These are phyloP conservation scores for Clarias batrachus DNA, from an alignment of 2,113 vertebrate genomes.

Conservation along the genomic window DNA sequence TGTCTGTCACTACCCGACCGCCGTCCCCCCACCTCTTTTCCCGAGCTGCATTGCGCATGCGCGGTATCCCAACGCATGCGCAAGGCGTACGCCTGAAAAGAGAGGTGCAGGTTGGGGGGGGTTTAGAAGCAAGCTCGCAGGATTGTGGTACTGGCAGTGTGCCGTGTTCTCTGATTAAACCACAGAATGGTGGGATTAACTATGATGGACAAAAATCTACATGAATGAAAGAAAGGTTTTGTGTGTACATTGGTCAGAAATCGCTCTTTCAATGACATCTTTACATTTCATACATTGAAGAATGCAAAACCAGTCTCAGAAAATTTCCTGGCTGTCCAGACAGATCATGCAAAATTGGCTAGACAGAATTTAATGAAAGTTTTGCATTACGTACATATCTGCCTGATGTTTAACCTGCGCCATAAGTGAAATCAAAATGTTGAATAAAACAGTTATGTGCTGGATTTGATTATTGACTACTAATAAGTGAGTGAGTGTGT, in stretches of 20 bases:
- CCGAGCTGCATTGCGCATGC: slow-evolving; percentile 3
- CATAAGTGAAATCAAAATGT: too few relatives aligned
- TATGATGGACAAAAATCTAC: neutral
- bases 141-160: neutral
- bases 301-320: too few relatives aligned
- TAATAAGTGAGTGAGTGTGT: too few relatives aligned
- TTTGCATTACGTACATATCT: too few relatives aligned
- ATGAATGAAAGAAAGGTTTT: neutral
- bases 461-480: too few relatives aligned
- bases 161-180: neutral
- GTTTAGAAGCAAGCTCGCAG: neutral
- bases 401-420: too few relatives aligned
- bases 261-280: too few relatives aligned
- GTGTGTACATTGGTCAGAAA: neutral
- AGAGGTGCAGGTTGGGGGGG: neutral
- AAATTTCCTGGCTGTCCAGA: too few relatives aligned
- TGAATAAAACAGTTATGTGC: too few relatives aligned
- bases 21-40: slow-evolving; percentile 51
- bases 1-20: slow-evolving; percentile 62
- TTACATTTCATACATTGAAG: too few relatives aligned
- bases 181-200: neutral
- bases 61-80: neutral
- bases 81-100: neutral
- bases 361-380: too few relatives aligned
- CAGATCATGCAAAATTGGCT: too few relatives aligned